Conservation (phyloP, 2,888 invertebrate species). For the Strigamia crassipes region DNA sequence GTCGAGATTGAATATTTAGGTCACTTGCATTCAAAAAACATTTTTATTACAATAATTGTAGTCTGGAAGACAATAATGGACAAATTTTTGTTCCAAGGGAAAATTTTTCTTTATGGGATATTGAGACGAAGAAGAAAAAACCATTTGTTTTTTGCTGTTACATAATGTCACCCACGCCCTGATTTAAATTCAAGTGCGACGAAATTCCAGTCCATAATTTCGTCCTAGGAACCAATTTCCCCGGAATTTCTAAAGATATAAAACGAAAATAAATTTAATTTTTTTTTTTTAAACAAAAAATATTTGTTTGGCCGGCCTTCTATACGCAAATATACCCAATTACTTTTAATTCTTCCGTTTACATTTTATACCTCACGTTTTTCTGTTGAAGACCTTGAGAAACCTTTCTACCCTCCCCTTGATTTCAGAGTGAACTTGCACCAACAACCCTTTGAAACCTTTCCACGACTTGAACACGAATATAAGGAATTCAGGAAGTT, state of each 20-base stretch:
- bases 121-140: background rate
- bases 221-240: too few species aligned
- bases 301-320: background rate
- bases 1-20: slow-evolving; percentile 26
- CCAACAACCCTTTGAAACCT: slow-evolving; percentile 28
- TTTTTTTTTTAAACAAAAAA: background rate
- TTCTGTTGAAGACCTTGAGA: slow-evolving; percentile 11
- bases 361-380: slow-evolving; percentile 8
- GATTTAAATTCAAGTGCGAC: background rate
- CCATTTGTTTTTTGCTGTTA: background rate
- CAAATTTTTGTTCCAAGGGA: too few species aligned
- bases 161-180: background rate
- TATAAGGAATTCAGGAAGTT: slow-evolving; percentile 29
- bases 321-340: background rate
- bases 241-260: background rate
- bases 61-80: background rate
- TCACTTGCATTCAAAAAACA: background rate
- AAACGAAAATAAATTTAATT: background rate
- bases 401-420: slow-evolving; percentile 5
- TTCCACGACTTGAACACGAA: background rate
- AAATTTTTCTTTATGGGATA: too few species aligned
- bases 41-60: slow-evolving; percentile 10
- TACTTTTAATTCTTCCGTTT: background rate
- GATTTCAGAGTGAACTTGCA: slow-evolving; percentile 13
- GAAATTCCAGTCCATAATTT: background rate